phyloP scores from a whole-genome alignment of 1,140 invertebrate species.

The Drosophila insularis region DNA sequence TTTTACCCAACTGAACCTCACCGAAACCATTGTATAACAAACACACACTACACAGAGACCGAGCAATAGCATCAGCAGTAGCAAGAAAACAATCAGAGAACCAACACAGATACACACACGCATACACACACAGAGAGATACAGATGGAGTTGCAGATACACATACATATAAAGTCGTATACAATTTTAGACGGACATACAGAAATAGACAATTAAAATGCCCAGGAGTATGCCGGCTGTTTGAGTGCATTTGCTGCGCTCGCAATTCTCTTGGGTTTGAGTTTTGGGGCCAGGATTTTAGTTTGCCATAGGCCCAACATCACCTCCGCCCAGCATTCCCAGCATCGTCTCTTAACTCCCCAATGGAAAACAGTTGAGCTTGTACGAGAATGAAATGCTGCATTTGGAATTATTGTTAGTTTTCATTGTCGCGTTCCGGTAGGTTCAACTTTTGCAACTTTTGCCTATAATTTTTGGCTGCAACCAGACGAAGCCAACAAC shows the following conservation, averaged over 20 bases:
- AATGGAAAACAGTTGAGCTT: not conserved
- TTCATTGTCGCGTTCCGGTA: constrained; percentile 48
- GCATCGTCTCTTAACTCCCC: not conserved
- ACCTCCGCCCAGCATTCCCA: not conserved
- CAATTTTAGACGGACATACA: constrained; percentile 32
- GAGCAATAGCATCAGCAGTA: not conserved
- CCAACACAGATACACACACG: constrained; percentile 27
- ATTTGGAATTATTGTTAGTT: constrained; percentile 68
- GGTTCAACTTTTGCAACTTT: constrained; percentile 19
- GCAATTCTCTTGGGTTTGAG: constrained; percentile 50
- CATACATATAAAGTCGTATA: not conserved
- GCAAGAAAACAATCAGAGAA: constrained; percentile 54
- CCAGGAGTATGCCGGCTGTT: constrained; percentile 64
- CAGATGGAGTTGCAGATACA: not conserved
- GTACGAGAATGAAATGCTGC: not conserved
- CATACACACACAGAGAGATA: constrained; percentile 12
- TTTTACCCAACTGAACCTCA: constrained; percentile 26
- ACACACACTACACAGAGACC: constrained; percentile 11
- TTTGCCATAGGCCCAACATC: constrained; percentile 5
- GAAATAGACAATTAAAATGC: constrained; percentile 71
- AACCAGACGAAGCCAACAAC: constrained; percentile 18
- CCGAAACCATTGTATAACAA: constrained; percentile 43
- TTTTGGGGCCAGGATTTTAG: constrained; percentile 67
- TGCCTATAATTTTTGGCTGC: constrained; percentile 25
- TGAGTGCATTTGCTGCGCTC: constrained; percentile 57